A percentile compares a stretch with the other conserved stretches of the same genome.
Evolutionary conservation across 1,140 invertebrate genomes (phyloP).

Genomic region (Octopus sinensis): DNA sequence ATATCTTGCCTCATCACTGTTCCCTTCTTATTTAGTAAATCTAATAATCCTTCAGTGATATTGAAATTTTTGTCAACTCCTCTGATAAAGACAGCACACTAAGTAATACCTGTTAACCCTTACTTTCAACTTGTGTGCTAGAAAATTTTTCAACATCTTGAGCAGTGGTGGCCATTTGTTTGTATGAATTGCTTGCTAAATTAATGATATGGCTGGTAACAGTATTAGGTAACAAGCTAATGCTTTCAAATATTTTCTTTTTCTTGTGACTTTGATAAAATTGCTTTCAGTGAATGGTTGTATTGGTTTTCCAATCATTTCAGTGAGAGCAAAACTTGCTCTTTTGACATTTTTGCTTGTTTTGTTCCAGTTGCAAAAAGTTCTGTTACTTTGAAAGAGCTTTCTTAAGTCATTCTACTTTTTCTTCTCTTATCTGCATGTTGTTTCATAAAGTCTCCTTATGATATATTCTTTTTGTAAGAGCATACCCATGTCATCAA

Average conservation of each 20-base stretch:
- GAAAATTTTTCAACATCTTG: not conserved
- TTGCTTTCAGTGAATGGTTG: not conserved
- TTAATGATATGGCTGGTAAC: not conserved
- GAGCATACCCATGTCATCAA: too few species aligned
- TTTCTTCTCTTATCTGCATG: too few species aligned
- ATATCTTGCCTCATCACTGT: not conserved
- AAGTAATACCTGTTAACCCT: not conserved
- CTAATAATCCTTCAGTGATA: not conserved
- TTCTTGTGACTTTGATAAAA: not conserved
- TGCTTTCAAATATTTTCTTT: not conserved
- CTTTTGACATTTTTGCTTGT: too few species aligned
- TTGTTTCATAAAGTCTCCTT: too few species aligned
- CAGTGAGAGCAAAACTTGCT: not conserved
- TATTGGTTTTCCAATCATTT: not conserved
- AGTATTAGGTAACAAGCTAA: not conserved
- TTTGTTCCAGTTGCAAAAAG: too few species aligned
- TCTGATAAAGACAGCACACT: not conserved
- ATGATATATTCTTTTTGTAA: too few species aligned
- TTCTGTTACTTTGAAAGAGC: too few species aligned
- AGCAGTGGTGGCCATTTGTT: not conserved
- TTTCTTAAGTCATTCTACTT: too few species aligned
- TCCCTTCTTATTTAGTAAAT: not conserved
- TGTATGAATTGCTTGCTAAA: not conserved
- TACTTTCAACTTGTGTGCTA: not conserved
- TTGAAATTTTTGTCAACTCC: slow-evolving; percentile 1